Base-by-base conservation (phyloP, 2,797 vertebrate species). In the Discoglossus pictus region DNA sequence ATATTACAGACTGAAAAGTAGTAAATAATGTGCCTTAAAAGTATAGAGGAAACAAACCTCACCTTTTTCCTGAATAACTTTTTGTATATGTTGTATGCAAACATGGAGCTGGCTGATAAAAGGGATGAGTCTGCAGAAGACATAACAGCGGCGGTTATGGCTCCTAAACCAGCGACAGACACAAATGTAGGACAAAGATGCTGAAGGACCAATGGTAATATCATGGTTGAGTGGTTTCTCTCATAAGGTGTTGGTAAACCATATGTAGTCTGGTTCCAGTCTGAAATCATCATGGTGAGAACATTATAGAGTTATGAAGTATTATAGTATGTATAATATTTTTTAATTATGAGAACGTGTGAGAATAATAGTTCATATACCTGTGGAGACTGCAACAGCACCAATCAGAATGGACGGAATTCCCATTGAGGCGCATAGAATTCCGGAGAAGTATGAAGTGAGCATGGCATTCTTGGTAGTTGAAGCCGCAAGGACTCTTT, bases 91-190 rank as follows among this genome's bases (percentile, higher is more conserved):
- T 78, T 82, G 63, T 79, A 79, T 42, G 79, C 75, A 72, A 86
- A 83, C 72, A 85, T 73, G 50, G 79, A 82, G 31, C 84, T 85
- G 63, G 75, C 80, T 58, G 86, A 84, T 24, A 88, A 78, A 58
- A 88, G 78, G 4, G 18, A 77, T 2, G 85, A 88, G 75, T 89
- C 87, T 71, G 82, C 75, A 69, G 82, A 85, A 67, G 82, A 84
- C 76, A 84, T 83, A 15, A 85, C 87, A 0, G 86, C 87, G 3
- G 83, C 83, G 31, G 79, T 81, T 8, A 89, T 85, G 18, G 82
- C 83, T 42, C 86, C 87, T 50, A 82, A 84, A 24, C 75, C 54
- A 0, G 82, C 72, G 53, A 82, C 23, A 2, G 83, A 84, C 59
- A 88, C 3, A 18, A 82, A 78, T 0, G 39, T 34, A 23, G 78